phyloP scores from a whole-genome alignment of 2,113 vertebrate genomes.

The Oncorhynchus tshawytscha region DNA sequence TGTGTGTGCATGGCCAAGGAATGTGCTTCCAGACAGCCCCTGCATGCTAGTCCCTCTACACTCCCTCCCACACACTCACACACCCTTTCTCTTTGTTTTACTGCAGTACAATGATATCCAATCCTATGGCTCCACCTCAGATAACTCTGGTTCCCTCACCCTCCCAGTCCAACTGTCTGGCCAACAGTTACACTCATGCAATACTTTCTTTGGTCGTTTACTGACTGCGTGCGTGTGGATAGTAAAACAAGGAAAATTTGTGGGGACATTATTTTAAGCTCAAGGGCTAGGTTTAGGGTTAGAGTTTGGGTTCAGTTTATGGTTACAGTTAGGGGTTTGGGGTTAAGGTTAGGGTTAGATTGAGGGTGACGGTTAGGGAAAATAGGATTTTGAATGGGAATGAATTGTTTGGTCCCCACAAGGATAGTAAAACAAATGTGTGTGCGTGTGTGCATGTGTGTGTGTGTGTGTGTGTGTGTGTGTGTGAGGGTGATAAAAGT shows the following conservation, averaged over 20 bases:
- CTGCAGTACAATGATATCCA: slow-evolving; percentile 41
- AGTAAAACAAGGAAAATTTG: no score
- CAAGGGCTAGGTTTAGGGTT: no score
- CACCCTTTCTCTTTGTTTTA: slow-evolving; percentile 52
- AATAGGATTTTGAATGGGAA: no score
- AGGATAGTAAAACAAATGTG: no score
- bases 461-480: neutral
- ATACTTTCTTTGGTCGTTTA: slow-evolving; percentile 31
- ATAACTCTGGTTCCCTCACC: slow-evolving; percentile 12
- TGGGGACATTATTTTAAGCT: no score
- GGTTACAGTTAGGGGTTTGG: no score
- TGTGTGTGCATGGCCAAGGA: slow-evolving; percentile 7
- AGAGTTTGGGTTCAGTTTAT: no score
- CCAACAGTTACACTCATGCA: neutral
- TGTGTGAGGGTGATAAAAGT: slow-evolving; percentile 40
- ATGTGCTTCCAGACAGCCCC: slow-evolving; percentile 41
- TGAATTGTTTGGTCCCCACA: no score
- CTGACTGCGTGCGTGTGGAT: slow-evolving; percentile 7
- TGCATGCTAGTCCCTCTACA: slow-evolving; percentile 16
- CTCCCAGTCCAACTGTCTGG: no score
- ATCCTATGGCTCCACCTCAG: slow-evolving; percentile 47
- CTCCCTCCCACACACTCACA: slow-evolving; percentile 7
- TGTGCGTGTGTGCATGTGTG: neutral
- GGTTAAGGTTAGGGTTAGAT: no score
- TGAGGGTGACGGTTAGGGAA: no score